A percentile compares a stretch with the other conserved stretches of the same genome.
phyloP scores from a whole-genome alignment of 2,888 invertebrate species.

The Kuschelorhynchus macadamiae region DNA sequence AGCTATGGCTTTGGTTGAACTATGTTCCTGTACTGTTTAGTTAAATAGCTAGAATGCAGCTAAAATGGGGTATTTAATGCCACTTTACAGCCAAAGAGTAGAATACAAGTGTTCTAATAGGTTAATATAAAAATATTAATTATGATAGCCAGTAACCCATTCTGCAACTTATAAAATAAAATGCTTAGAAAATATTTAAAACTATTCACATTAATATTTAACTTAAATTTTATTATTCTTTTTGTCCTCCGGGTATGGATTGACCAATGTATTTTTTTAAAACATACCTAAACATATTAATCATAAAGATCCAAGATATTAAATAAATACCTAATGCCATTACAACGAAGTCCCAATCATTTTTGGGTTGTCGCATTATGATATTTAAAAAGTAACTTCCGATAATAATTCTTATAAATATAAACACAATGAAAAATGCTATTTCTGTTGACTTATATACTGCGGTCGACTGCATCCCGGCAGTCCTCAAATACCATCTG shows the following conservation, averaged over 20 bases:
- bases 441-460: slow-evolving; percentile 70
- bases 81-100: no score
- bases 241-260: no score
- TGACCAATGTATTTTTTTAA: slow-evolving; percentile 54
- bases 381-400: slow-evolving; percentile 71
- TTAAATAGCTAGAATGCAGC: no score
- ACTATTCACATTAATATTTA: no score
- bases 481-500: slow-evolving; percentile 74
- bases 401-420: slow-evolving; percentile 70
- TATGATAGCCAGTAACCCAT: no score
- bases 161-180: no score
- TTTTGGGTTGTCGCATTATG: slow-evolving; percentile 67
- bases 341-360: slow-evolving; percentile 66
- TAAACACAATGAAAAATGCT: slow-evolving; percentile 70
- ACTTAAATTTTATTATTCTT: neutral
- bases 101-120: no score
- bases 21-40: no score
- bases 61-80: no score
- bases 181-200: no score
- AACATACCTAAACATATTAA: slow-evolving; percentile 61
- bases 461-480: slow-evolving; percentile 69
- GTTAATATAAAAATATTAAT: no score
- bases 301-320: slow-evolving; percentile 65
- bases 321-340: slow-evolving; percentile 61
- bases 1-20: no score